These are phyloP conservation scores for Leuctra nigra DNA, from an alignment of 2,888 invertebrate species.

Conservation along the genomic window DNA sequence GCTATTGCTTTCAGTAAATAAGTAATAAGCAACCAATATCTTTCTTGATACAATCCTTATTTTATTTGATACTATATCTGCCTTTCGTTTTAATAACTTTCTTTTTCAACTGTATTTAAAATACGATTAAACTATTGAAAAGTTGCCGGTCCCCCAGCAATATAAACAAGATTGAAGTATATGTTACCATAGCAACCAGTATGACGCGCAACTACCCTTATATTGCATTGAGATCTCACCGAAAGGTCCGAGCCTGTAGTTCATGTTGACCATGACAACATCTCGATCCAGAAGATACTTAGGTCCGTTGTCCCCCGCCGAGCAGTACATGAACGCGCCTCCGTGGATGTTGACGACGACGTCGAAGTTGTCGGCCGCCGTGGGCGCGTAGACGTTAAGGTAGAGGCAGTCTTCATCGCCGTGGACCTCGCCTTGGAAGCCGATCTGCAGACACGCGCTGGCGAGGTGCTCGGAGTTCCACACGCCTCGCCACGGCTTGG, in stretches of 20 bases:
- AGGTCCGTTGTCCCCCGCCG: conserved; percentile 48
- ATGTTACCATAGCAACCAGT: too few relatives aligned
- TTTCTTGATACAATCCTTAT: too few relatives aligned
- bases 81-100: too few relatives aligned
- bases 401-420: conserved; percentile 34
- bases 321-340: conserved; percentile 63
- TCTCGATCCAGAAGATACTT: conserved; percentile 24
- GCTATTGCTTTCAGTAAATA: too few relatives aligned
- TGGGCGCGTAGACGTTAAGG: conserved; percentile 39
- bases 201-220: too few relatives aligned
- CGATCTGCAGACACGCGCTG: conserved; percentile 56
- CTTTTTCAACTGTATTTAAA: too few relatives aligned
- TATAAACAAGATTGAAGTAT: too few relatives aligned
- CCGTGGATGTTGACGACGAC: conserved; percentile 62
- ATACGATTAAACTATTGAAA: too few relatives aligned
- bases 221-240: too few relatives aligned
- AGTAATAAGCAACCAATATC: too few relatives aligned
- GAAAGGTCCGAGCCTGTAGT: conserved; percentile 23
- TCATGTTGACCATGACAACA: conserved; percentile 21
- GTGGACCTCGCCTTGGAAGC: conserved; percentile 37
- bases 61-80: too few relatives aligned
- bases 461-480: conserved; percentile 59
- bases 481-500: conserved; percentile 55
- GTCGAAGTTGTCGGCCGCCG: conserved; percentile 43
- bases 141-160: too few relatives aligned